Evolutionary conservation across 2,888 invertebrate genomes (phyloP).

Genomic region (Congeria kusceri): DNA sequence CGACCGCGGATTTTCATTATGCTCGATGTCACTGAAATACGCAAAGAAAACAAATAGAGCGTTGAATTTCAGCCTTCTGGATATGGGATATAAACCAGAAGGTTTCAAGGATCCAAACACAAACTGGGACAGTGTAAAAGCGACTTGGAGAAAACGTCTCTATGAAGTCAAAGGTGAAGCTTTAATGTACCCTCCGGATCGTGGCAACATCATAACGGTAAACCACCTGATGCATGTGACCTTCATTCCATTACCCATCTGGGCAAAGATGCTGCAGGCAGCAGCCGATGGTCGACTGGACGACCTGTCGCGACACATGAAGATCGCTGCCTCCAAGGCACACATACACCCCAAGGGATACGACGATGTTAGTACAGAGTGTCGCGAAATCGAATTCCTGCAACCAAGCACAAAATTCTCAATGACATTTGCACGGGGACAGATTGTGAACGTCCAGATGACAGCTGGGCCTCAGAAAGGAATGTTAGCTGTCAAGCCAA

Average conservation of each 20-base stretch:
- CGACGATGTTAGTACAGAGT: conserved; percentile 56
- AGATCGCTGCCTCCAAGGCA: conserved; percentile 6
- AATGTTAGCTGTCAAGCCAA: conserved; percentile 56
- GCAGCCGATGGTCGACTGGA: conserved; percentile 19
- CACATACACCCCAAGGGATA: neutral
- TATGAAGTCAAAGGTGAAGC: conserved; percentile 40
- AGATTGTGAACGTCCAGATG: conserved; percentile 63
- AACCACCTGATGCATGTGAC: conserved; percentile 26
- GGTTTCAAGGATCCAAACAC: conserved; percentile 28
- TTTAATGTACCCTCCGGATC: neutral
- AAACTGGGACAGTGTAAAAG: conserved; percentile 45
- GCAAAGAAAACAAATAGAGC: conserved; percentile 44
- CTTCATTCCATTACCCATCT: conserved; percentile 28
- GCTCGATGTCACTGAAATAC: no score
- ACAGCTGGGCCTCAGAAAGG: conserved; percentile 59
- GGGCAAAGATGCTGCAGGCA: conserved; percentile 35
- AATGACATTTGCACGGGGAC: conserved; percentile 58
- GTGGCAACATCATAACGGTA: conserved; percentile 3
- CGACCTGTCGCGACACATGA: conserved; percentile 19
- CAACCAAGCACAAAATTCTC: conserved; percentile 61
- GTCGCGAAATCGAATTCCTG: conserved; percentile 20
- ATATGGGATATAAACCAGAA: conserved; percentile 62
- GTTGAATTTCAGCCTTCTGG: conserved; percentile 61
- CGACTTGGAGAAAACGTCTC: conserved; percentile 64
- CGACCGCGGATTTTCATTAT: no score